Evolutionary conservation across 1,140 invertebrate species (phyloP), one percentile per base, ranked within the genome.

Genomic region (Drosophila paulistorum): DNA sequence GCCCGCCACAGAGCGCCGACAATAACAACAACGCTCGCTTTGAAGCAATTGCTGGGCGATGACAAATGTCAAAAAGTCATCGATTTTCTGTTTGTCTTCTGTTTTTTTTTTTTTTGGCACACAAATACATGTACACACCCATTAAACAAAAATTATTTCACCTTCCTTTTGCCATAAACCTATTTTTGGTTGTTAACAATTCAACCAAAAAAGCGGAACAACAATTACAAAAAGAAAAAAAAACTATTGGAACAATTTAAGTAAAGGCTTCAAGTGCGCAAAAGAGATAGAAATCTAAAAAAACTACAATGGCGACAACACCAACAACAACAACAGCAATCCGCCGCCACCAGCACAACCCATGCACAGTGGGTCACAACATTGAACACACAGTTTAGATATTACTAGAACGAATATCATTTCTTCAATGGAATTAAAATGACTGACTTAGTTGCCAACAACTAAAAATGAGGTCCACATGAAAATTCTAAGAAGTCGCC

Each of bases 241-340:
- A 86, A 86, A 81, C 78, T 81, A 86, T 85, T 86, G 70, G 20
- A 86, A 86, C 76, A 84, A 89, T 87, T 51, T 89, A 84, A 80
- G 80, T 80, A 68, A 70, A 84, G 75, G 73, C 79, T 79, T 68
- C 60, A 65, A 61, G 77, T 75, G 74, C 71, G 76, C 65, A 23
- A 55, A 73, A 71, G 67, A 77, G 78, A 45, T 48, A 23, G 61
- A 70, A 73, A 57, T 63, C 65, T 63, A 67, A 67, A 57, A 57
- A 79, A 87, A 67, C 65, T 67, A 73, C 84, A 80, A 83, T 80
- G 79, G 83, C 70, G 73, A 61, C 82, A 71, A 39, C 37, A 39
- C n/a, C n/a, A n/a, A n/a, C n/a, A n/a, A 39, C 37, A 84, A 63
- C 20, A 23, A 26, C 23, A 26, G 23, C 9, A 11, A 11, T 17